phyloP scores from a whole-genome alignment of 2,113 vertebrate genomes.

The Tricholaema leucomelas region DNA sequence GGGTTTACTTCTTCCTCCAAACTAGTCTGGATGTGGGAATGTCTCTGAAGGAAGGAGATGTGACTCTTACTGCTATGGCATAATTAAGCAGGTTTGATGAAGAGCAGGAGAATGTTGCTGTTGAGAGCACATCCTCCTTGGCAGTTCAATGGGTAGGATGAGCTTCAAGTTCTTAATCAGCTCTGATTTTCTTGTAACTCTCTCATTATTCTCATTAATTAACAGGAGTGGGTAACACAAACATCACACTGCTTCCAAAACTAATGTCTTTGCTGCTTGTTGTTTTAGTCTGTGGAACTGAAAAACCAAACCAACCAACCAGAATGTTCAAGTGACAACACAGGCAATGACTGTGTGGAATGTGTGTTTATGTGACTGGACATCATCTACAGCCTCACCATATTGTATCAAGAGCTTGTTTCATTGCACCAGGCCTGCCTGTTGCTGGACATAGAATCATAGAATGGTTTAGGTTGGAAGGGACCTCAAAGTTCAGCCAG shows the following conservation, averaged over 20 bases:
- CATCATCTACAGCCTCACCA: not conserved
- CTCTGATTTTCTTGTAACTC: constrained; percentile 24
- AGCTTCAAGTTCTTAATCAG: constrained; percentile 44
- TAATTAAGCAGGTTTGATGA: not conserved
- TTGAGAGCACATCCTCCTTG: not conserved
- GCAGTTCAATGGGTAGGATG: not conserved
- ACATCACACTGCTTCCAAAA: constrained; percentile 32
- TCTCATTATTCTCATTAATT: constrained; percentile 48
- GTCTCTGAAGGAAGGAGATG: not conserved
- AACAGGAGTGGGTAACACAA: constrained; percentile 25
- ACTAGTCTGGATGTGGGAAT: not conserved
- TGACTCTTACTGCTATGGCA: not conserved
- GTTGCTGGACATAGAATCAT: not conserved
- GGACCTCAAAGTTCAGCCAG: too few relatives aligned
- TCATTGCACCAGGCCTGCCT: not conserved
- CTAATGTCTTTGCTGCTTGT: constrained; percentile 3
- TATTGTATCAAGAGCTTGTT: not conserved
- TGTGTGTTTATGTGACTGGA: not conserved
- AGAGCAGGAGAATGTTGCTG: not conserved
- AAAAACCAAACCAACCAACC: not conserved
- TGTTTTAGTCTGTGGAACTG: constrained; percentile 37
- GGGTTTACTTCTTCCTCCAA: not conserved
- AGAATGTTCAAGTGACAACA: not conserved
- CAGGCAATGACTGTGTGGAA: not conserved
- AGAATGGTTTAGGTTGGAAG: too few relatives aligned